phyloP scores from a whole-genome alignment of 2,888 invertebrate species.

The Tachina fera region DNA sequence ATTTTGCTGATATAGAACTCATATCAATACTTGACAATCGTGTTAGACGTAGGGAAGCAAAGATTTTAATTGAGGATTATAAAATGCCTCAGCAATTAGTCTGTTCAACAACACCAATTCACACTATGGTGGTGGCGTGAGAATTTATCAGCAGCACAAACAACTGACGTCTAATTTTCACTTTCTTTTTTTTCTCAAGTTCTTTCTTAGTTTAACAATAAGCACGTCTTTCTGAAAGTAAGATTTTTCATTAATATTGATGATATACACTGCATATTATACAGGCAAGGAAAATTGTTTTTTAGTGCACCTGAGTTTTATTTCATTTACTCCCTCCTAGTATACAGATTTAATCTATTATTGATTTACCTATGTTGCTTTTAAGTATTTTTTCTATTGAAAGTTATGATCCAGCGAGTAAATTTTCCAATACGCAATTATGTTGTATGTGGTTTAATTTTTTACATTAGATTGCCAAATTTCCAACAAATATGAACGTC shows the following conservation, averaged over 20 bases:
- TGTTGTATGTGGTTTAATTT: constrained; percentile 19
- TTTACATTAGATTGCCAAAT: constrained; percentile 32
- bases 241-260: background rate
- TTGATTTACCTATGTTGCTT: background rate
- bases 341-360: constrained; percentile 23
- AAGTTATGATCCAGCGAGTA: constrained; percentile 11
- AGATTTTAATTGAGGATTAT: background rate
- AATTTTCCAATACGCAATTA: constrained; percentile 44
- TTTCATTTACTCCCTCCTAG: constrained; percentile 11
- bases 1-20: constrained; percentile 76
- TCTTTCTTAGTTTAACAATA: background rate
- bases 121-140: constrained; percentile 25
- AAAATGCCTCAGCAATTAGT: background rate
- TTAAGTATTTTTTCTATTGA: constrained; percentile 6
- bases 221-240: background rate
- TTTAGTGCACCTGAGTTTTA: background rate
- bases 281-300: too few relatives aligned
- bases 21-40: constrained; percentile 52
- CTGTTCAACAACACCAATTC: constrained; percentile 18
- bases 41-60: constrained; percentile 9
- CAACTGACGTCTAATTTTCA: constrained; percentile 3
- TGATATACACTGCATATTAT: too few relatives aligned
- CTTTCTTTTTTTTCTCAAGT: constrained; percentile 4
- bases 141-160: constrained; percentile 8
- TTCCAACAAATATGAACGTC: constrained; percentile 61